phyloP scores from a whole-genome alignment of 2,113 vertebrate genomes.

The Scalopus aquaticus region DNA sequence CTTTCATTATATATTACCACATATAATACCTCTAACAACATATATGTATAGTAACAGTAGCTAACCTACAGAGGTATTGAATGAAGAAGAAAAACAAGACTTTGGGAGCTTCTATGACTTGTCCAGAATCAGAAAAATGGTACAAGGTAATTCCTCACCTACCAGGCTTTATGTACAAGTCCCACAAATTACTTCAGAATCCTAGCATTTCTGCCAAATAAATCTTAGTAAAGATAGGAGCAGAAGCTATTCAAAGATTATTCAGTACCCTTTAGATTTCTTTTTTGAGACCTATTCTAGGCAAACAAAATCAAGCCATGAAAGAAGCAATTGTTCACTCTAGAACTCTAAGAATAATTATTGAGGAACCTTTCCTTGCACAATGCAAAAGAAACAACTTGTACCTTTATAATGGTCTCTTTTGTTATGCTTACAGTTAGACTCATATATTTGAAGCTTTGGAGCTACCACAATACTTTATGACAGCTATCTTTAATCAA shows the following conservation, averaged over 20 bases:
- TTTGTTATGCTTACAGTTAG: not conserved
- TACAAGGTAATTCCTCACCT: not conserved
- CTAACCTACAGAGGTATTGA: not conserved
- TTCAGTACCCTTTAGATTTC: not conserved
- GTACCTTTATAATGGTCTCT: not conserved
- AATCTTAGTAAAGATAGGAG: not conserved
- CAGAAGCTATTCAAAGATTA: not conserved
- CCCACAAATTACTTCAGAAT: not conserved
- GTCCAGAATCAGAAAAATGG: not conserved
- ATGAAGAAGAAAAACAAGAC: not conserved
- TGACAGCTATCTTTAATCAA: not conserved
- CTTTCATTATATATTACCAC: not conserved
- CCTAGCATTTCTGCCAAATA: not conserved
- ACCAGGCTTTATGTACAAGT: not conserved
- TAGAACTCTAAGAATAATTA: not conserved
- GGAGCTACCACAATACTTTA: not conserved
- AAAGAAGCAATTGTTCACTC: not conserved
- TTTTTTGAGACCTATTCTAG: constrained; percentile 15
- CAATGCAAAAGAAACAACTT: not conserved
- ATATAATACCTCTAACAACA: not conserved
- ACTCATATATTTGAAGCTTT: not conserved
- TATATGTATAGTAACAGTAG: not conserved
- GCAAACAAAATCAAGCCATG: constrained; percentile 7
- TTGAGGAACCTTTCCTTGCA: not conserved
- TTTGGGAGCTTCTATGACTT: not conserved